Percentiles rank a stretch among this genome's conserved stretches.
These are phyloP conservation scores for Battus philenor DNA, from an alignment of 1,140 invertebrate species.

Conservation along the genomic window DNA sequence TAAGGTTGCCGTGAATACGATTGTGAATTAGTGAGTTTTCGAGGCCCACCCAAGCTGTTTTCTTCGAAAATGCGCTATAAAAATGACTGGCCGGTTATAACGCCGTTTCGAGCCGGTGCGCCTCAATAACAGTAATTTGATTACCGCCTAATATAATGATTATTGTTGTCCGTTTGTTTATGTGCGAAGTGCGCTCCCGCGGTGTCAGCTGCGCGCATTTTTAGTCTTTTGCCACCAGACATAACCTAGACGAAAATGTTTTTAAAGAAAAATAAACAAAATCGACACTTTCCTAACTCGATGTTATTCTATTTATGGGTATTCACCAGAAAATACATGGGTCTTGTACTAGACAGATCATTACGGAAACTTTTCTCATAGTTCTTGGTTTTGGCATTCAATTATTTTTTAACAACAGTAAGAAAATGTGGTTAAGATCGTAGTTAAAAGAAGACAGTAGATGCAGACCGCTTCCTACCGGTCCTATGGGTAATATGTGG, in stretches of 20 bases:
- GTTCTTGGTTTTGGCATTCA: no score
- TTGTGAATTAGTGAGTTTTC: constrained; percentile 4
- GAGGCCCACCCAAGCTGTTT: constrained; percentile 48
- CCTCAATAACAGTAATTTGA: constrained; percentile 25
- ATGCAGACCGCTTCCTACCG: no score
- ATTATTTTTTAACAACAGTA: no score
- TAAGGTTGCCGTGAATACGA: constrained; percentile 17
- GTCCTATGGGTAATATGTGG: no score
- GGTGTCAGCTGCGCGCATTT: not conserved
- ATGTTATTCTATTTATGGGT: no score
- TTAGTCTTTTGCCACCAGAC: not conserved
- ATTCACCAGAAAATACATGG: no score
- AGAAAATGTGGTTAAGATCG: no score
- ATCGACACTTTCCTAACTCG: no score
- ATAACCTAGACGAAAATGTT: not conserved
- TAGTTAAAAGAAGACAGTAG: no score
- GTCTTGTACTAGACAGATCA: no score
- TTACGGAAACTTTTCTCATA: no score
- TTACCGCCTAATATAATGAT: constrained; percentile 27
- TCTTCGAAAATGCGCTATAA: constrained; percentile 51
- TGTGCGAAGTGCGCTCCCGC: constrained; percentile 12
- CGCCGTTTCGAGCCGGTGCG: constrained; percentile 20
- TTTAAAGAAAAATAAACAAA: no score
- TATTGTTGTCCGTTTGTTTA: constrained; percentile 18
- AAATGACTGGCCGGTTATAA: constrained; percentile 39